Percentiles rank a stretch among this genome's conserved stretches.
Evolutionary conservation across 2,888 invertebrate genomes (phyloP).

Genomic region (Gnatocerus cornutus): DNA sequence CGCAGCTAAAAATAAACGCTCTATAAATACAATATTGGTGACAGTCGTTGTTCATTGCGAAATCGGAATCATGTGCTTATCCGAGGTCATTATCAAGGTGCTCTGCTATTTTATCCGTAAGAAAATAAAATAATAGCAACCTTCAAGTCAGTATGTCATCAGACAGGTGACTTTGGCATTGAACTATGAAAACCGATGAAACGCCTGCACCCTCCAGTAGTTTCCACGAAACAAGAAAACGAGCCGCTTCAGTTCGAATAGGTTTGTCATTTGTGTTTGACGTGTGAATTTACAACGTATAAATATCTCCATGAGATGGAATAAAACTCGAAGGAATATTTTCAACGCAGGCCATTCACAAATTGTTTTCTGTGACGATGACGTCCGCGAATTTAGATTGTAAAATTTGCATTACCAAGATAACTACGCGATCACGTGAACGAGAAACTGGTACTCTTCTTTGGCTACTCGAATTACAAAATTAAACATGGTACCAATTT

Average conservation of each 20-base stretch:
- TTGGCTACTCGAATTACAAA: no score
- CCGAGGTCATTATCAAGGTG: slow-evolving; percentile 39
- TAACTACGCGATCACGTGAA: slow-evolving; percentile 17
- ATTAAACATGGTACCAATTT: not conserved
- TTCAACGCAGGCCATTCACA: slow-evolving; percentile 1
- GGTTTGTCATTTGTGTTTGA: slow-evolving; percentile 20
- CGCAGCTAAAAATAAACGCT: slow-evolving; percentile 15
- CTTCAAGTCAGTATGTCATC: slow-evolving; percentile 28
- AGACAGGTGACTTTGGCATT: slow-evolving; percentile 8
- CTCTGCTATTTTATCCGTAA: slow-evolving; percentile 13
- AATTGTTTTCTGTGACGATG: not conserved
- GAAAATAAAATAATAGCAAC: slow-evolving; percentile 21
- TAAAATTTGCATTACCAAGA: slow-evolving; percentile 18
- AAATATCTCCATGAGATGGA: slow-evolving; percentile 17
- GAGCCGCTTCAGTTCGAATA: not conserved
- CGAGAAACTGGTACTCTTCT: slow-evolving; percentile 5
- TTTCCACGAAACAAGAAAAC: not conserved
- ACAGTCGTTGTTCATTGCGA: slow-evolving; percentile 20
- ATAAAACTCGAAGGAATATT: slow-evolving; percentile 25
- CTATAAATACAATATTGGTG: slow-evolving; percentile 17
- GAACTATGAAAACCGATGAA: not conserved
- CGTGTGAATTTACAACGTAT: slow-evolving; percentile 15
- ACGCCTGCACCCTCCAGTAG: not conserved
- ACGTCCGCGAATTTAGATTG: not conserved
- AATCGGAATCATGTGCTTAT: slow-evolving; percentile 30